Percentiles rank a stretch among this genome's conserved stretches.
Conservation (phyloP, 2,888 invertebrate species). For the Oscheius sp. region DNA sequence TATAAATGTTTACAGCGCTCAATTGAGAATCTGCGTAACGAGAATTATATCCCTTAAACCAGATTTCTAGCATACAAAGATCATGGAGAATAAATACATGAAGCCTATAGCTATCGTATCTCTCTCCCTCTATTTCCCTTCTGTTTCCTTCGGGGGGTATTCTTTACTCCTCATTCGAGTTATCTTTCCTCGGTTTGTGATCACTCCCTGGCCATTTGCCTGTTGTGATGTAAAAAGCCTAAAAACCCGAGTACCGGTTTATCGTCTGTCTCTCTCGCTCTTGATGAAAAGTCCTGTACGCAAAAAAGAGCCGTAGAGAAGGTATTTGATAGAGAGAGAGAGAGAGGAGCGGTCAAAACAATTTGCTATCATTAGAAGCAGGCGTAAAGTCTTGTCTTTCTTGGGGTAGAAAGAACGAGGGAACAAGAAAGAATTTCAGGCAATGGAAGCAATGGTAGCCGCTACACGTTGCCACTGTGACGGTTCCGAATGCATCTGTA, state of each 20-base stretch:
- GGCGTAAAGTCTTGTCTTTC: not conserved
- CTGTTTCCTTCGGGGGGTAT: too few species aligned
- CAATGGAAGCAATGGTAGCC: constrained; percentile 20
- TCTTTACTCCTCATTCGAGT: too few species aligned
- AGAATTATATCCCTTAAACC: too few species aligned
- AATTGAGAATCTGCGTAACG: too few species aligned
- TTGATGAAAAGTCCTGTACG: not conserved
- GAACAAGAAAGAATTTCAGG: not conserved
- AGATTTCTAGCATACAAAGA: too few species aligned
- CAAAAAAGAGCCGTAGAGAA: constrained; percentile 21
- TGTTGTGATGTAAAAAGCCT: constrained; percentile 26
- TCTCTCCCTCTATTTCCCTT: too few species aligned
- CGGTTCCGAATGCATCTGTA: constrained; percentile 39
- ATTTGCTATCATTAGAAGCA: not conserved
- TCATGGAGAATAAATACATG: too few species aligned
- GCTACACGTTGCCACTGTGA: not conserved
- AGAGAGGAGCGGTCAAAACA: not conserved
- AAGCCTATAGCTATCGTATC: too few species aligned
- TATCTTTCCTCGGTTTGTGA: constrained; percentile 24
- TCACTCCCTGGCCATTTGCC: constrained; percentile 16
- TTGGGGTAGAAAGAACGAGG: not conserved
- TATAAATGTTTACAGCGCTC: too few species aligned
- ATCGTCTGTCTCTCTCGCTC: not conserved
- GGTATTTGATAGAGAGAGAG: constrained; percentile 1
- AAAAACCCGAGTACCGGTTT: constrained; percentile 21